These are phyloP conservation scores for Pandion haliaetus DNA, from an alignment of 2,113 vertebrate genomes.

Conservation along the genomic window DNA sequence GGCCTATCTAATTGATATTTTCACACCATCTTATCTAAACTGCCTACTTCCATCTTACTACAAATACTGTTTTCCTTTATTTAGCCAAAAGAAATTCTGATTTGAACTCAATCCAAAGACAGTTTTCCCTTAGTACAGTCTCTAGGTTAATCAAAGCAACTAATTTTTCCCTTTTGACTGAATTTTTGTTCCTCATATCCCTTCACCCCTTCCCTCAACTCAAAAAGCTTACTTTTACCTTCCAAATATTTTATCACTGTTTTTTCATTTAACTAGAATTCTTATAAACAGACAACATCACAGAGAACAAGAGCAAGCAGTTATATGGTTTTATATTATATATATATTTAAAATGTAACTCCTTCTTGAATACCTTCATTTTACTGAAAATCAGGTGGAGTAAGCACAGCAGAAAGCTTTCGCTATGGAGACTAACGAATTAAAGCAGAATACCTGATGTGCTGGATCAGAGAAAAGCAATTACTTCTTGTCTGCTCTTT, in stretches of 20 bases:
- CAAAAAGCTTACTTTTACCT: not conserved
- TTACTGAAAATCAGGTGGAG: not conserved
- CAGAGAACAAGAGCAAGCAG: not conserved
- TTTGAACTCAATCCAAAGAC: not conserved
- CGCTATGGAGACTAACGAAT: not conserved
- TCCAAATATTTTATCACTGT: not conserved
- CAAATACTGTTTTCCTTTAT: not conserved
- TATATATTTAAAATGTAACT: not conserved
- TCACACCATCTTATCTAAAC: not conserved
- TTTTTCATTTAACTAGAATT: not conserved
- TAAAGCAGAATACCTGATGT: not conserved
- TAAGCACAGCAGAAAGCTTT: not conserved
- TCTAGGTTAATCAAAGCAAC: not conserved
- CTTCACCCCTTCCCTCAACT: not conserved
- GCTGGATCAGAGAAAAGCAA: not conserved
- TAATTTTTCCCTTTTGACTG: not conserved
- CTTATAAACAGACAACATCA: not conserved
- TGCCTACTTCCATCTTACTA: not conserved
- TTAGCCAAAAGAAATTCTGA: not conserved
- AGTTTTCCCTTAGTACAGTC: not conserved
- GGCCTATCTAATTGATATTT: not conserved
- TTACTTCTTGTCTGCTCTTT: not conserved
- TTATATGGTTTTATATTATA: no score
- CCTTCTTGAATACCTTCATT: not conserved
- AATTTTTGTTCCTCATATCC: not conserved